Evolutionary conservation across 2,797 vertebrate genomes (phyloP).

Genomic region (Malacoctenus gilli): DNA sequence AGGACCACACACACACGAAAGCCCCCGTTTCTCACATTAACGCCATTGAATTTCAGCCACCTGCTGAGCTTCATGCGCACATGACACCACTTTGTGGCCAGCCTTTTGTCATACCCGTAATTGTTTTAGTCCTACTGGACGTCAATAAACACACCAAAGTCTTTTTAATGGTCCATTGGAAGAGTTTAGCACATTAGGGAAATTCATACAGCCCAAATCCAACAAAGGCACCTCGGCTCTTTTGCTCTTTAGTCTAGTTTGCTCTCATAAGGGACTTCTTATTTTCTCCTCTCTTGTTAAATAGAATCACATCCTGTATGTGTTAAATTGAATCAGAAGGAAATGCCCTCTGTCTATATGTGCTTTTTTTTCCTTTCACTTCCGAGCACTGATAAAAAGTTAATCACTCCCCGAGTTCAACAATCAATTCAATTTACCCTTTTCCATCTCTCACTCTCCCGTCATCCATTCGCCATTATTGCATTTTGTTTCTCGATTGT

Average conservation of each 20-base stretch:
- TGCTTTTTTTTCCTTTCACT: not conserved
- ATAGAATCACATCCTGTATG: slow-evolving; percentile 1
- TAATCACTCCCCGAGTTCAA: slow-evolving; percentile 27
- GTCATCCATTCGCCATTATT: slow-evolving; percentile 23
- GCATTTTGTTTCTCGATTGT: slow-evolving; percentile 25
- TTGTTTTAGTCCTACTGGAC: slow-evolving; percentile 7
- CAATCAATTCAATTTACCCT: slow-evolving; percentile 23
- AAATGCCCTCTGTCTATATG: slow-evolving; percentile 8
- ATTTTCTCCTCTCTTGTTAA: slow-evolving; percentile 3
- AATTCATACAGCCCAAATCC: no score
- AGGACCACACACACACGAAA: slow-evolving; percentile 32
- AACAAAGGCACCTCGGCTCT: no score
- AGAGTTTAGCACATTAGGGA: no score
- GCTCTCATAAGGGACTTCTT: no score
- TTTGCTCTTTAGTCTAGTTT: no score
- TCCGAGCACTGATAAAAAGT: slow-evolving; percentile 40
- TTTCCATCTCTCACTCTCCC: not conserved
- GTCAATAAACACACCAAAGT: no score
- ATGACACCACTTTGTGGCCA: no score
- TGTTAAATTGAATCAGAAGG: slow-evolving; percentile 18
- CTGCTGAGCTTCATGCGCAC: slow-evolving; percentile 17
- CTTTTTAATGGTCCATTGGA: no score
- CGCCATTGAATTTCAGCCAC: slow-evolving; percentile 12
- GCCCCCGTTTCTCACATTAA: slow-evolving; percentile 18
- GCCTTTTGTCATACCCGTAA: no score